Percentiles rank a stretch among this genome's conserved stretches.
Evolutionary conservation across 2,113 vertebrate species (phyloP).

Genomic region (Sminthopsis crassicaudata): DNA sequence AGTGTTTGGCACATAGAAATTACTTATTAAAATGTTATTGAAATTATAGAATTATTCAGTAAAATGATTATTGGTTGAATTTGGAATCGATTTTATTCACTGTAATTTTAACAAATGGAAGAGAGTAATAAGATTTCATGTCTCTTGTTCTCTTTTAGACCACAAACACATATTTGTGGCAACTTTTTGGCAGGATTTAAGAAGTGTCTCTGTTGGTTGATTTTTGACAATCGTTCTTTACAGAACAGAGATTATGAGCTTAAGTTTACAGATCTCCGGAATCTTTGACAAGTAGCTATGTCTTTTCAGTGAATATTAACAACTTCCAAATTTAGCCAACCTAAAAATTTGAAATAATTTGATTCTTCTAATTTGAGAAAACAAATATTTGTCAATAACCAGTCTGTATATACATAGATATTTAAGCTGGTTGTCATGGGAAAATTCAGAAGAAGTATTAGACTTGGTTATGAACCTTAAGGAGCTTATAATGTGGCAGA

Average conservation of each 20-base stretch:
- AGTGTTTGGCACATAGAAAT: neutral
- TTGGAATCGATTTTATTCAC: conserved; percentile 42
- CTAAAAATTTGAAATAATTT: conserved; percentile 10
- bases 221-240: conserved; percentile 58
- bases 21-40: conserved; percentile 39
- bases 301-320: conserved; percentile 37
- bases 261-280: conserved; percentile 61
- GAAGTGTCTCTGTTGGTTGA: conserved; percentile 43
- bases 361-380: conserved; percentile 47
- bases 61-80: conserved; percentile 32
- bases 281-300: conserved; percentile 48
- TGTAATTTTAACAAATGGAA: conserved; percentile 37
- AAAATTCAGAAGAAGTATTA: conserved; percentile 1
- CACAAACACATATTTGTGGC: conserved; percentile 18
- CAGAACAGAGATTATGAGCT: conserved; percentile 58
- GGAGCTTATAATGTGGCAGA: neutral
- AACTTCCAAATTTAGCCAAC: conserved; percentile 20
- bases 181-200: conserved; percentile 48
- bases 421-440: neutral
- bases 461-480: neutral
- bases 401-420: neutral
- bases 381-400: conserved; percentile 16
- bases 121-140: conserved; percentile 27
- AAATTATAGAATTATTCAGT: conserved; percentile 7
- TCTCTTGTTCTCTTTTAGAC: neutral